Evolutionary conservation across 2,797 vertebrate genomes (phyloP).

Genomic region (Enteromius afrohamiltoni): DNA sequence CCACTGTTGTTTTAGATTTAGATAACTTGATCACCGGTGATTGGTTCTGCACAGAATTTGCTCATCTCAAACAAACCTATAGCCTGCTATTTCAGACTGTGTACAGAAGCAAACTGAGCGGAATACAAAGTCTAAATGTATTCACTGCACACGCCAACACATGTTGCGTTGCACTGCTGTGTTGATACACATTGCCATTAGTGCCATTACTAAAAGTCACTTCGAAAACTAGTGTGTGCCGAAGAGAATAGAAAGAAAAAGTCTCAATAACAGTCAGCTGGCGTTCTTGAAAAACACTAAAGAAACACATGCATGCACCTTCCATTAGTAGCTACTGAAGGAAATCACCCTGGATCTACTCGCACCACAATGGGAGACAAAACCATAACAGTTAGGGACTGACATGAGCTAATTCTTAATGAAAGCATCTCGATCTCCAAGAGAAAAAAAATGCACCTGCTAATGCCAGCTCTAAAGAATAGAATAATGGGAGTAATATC

Average conservation of each 20-base stretch:
- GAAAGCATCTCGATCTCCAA: slow-evolving; percentile 39
- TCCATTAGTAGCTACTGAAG: slow-evolving; percentile 46
- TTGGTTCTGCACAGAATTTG: no score
- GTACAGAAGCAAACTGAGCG: no score
- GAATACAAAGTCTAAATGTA: background rate
- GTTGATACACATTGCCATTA: background rate
- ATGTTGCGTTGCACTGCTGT: background rate
- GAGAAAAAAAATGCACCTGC: slow-evolving; percentile 12
- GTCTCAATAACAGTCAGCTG: slow-evolving; percentile 1
- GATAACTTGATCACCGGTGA: no score
- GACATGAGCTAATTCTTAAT: slow-evolving; percentile 50
- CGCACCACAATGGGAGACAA: slow-evolving; percentile 21
- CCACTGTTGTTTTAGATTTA: no score
- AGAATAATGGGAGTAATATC: slow-evolving; percentile 57
- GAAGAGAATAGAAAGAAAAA: background rate
- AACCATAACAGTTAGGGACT: slow-evolving; percentile 22
- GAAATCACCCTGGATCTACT: slow-evolving; percentile 35
- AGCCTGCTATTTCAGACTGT: no score
- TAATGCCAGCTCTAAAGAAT: slow-evolving; percentile 25
- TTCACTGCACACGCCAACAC: background rate
- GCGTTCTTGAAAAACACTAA: background rate
- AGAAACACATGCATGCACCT: background rate
- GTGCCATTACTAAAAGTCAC: background rate
- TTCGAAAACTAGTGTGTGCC: background rate
- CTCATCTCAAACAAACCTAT: no score